Base-by-base conservation (phyloP, 2,888 invertebrate species). In the Tyria jacobaeae region DNA sequence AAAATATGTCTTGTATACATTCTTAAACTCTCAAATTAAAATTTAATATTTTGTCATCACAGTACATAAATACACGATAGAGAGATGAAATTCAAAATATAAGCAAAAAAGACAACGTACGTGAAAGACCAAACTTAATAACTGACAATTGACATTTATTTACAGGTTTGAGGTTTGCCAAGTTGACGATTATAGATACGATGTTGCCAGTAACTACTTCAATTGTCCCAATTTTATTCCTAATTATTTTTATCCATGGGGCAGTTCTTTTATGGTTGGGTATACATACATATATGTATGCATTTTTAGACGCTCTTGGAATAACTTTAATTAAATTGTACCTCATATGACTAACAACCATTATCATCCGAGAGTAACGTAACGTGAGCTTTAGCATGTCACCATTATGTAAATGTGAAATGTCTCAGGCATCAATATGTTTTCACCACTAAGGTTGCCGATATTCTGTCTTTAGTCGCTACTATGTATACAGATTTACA, bases 41-140 rank as follows among this genome's bases (percentile, higher is more conserved):
- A 47, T 59, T 71, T 62, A 73, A 69, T 79, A 71, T 67, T 79
- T 78, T 70, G 81, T 68, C 79, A 85, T 85, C 83, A 87, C 86
- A 81, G 83, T 77, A 80, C 81, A 82, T 76, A 77, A 82, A 84
- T 76, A 81, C 75, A 82, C 82, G 73, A 78, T 76, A 69, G 77
- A 70, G 74, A 74, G 75, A 80, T 75, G 79, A 77, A 81, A 80
- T 81, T 75, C 83, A 81, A 80, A 80, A 83, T 49, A 89, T 85
- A 86, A 79, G 81, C 85, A 75, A 72, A 73, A 80, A 84, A 84
- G 79, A 83, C 81, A 81, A 75, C 73, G 71, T 71, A 76, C 76
- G 70, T 75, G 76, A 73, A 68, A 78, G 78, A 79, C 78, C 81
- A 84, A 83, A 73, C 72, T 80, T 60, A 64, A 64, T 65, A 57